A percentile compares a stretch with the other conserved stretches of the same genome.
phyloP scores from a whole-genome alignment of 2,797 vertebrate species.

The Tympanoctomys barrerae region DNA sequence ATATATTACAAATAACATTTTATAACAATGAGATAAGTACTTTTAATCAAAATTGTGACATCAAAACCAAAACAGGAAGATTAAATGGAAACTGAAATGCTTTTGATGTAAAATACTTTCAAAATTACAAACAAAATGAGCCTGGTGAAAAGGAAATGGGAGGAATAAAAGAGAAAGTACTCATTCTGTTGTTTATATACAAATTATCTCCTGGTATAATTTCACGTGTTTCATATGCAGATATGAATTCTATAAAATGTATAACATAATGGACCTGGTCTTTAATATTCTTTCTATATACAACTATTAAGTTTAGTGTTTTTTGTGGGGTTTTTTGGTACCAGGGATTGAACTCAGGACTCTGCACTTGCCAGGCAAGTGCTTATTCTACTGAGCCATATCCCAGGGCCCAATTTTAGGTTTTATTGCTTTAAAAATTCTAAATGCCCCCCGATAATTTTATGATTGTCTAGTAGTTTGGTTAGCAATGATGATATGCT shows the following conservation, averaged over 20 bases:
- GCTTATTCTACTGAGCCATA: too few species aligned
- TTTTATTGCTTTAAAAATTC: slow-evolving; percentile 61
- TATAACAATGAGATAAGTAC: slow-evolving; percentile 53
- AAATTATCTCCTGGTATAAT: background rate
- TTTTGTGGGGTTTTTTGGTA: too few species aligned
- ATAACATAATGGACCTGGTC: background rate
- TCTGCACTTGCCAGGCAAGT: too few species aligned
- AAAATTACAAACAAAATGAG: slow-evolving; percentile 35
- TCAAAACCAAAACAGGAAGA: background rate
- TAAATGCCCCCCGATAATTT: background rate
- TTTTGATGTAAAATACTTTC: slow-evolving; percentile 12
- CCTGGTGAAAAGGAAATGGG: background rate
- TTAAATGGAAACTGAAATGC: slow-evolving; percentile 56
- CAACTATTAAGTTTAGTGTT: background rate
- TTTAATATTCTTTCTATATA: background rate
- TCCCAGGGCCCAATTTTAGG: background rate
- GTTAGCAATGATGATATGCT: background rate
- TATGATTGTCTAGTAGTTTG: background rate
- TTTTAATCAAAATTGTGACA: slow-evolving; percentile 50
- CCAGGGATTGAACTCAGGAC: too few species aligned
- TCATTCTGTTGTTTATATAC: background rate
- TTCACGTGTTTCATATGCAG: background rate
- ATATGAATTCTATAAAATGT: background rate
- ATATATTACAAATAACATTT: slow-evolving; percentile 71
- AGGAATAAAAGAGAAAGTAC: background rate